Conservation (phyloP, 2,797 vertebrate species). For the Oreochromis mossambicus region DNA sequence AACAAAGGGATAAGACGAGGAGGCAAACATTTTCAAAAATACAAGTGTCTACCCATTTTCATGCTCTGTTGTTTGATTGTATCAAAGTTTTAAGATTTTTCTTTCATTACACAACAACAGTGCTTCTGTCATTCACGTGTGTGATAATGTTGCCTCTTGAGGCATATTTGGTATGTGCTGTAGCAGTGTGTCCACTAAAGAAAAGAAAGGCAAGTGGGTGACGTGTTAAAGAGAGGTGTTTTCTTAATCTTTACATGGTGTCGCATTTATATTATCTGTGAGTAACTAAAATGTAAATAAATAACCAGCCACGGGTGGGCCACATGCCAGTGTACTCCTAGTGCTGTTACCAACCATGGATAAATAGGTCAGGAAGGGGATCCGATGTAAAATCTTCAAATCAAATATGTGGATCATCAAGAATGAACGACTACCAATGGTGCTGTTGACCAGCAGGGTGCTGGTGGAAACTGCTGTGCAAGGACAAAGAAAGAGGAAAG, state of each 20-base stretch:
- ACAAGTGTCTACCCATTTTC: background rate
- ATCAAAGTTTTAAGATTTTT: background rate
- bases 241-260: background rate
- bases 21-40: background rate
- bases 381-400: accelerated
- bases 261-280: background rate
- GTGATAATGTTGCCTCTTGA: background rate
- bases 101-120: background rate
- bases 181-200: background rate
- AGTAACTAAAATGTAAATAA: constrained; percentile 24
- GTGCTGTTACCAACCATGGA: background rate
- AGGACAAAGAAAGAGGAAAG: background rate
- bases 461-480: background rate
- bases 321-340: background rate
- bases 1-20: background rate
- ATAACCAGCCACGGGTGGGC: background rate
- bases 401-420: background rate
- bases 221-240: background rate
- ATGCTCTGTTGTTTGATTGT: background rate
- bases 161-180: background rate
- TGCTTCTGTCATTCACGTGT: background rate
- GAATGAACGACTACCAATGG: background rate
- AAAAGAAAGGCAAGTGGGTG: background rate
- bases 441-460: background rate
- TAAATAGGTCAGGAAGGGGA: background rate